These are phyloP conservation scores for Pyxicephalus adspersus DNA, from an alignment of 2,113 vertebrate genomes.

Conservation along the genomic window DNA sequence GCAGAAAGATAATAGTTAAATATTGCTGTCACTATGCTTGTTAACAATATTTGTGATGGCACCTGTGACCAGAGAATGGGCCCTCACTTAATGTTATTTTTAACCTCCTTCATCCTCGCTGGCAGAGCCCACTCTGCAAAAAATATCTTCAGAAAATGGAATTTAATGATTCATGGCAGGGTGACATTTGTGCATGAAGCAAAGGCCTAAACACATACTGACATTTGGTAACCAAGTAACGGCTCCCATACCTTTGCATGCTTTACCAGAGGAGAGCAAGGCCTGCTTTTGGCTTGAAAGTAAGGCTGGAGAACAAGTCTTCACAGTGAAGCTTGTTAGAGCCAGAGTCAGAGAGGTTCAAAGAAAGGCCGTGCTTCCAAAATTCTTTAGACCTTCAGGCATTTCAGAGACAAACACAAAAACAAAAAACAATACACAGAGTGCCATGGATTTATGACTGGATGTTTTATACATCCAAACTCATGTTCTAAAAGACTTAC, in stretches of 20 bases:
- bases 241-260: conserved; percentile 42
- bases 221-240: conserved; percentile 70
- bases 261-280: conserved; percentile 22
- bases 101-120: conserved; percentile 64
- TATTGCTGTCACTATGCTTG: conserved; percentile 48
- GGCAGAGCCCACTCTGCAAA: conserved; percentile 73
- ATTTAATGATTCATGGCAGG: conserved; percentile 80
- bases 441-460: too few relatives aligned
- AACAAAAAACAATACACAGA: too few relatives aligned
- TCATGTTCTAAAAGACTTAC: too few relatives aligned
- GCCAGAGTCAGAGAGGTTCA: not conserved
- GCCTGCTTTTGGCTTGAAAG: conserved; percentile 22
- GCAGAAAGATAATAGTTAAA: conserved; percentile 43
- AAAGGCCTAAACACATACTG: conserved; percentile 72
- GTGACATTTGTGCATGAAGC: conserved; percentile 77
- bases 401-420: too few relatives aligned
- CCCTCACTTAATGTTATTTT: conserved; percentile 72
- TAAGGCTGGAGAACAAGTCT: not conserved
- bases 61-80: conserved; percentile 50
- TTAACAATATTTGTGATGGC: conserved; percentile 55
- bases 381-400: too few relatives aligned
- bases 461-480: too few relatives aligned
- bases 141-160: conserved; percentile 79
- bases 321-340: not conserved
- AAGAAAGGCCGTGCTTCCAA: too few relatives aligned